Base-by-base conservation (phyloP, 2,888 invertebrate genomes). In the Volucella inflata region DNA sequence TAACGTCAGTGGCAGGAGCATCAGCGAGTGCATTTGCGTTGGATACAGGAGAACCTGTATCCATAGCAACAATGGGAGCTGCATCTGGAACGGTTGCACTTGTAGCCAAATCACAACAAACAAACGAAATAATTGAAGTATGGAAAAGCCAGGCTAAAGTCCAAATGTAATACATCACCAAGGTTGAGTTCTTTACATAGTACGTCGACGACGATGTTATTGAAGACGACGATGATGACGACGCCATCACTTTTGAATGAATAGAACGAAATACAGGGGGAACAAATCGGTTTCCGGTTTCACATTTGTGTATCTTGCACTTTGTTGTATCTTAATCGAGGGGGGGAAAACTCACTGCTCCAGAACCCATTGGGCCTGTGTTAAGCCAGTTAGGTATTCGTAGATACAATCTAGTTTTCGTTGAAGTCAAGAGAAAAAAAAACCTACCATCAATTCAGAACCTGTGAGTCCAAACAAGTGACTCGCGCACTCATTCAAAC, bases 151-250 rank as follows among this genome's bases (percentile, higher is more conserved):
- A 83, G 68, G 74, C 76, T 51, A 76, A 79, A 74, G 83, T 83
- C 83, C 83, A 79, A 83, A 83, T 83, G 83, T 65, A 74, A 70
- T 75, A 79, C 83, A 79, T 83, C 83, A 79, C 79, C 74, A 79
- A 68, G 79, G 79, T 72, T 67, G 78, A 78, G 36, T 55, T 82
- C 38, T 67, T 83, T 72, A 50, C 55, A 68, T 67, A 55, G 50
- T 50, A 68, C 38, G 42, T 36, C 59, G 70, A 70, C 50, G 70
- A 30, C 53, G 51, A 55, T 38, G 75, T n/a, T 38, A 65, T n/a
- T 74, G 75, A 70, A 64, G 76, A 51, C 70, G 70, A 70, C 55
- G 75, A 81, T 48, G 71, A 77, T 38, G 78, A 55, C 67, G 75
- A 83, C 74, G 83, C 74, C 83, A 83, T 83, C 53, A 53, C 74